Conservation (phyloP, 2,113 vertebrate species). For the Tragelaphus buxtoni region DNA sequence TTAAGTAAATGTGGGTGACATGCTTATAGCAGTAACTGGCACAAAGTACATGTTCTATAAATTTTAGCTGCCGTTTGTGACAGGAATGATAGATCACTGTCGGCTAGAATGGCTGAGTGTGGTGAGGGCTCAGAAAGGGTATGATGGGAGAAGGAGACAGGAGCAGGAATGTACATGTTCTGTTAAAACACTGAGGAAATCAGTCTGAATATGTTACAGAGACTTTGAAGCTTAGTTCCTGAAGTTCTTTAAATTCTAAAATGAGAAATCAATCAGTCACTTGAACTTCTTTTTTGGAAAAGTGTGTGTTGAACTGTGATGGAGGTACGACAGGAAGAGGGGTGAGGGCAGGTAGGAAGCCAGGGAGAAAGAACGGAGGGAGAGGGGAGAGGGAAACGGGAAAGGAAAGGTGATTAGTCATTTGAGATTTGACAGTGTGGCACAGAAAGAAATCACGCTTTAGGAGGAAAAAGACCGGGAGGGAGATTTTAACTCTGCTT, state of each 20-base stretch:
- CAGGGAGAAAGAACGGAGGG: background rate
- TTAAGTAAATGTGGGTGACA: background rate
- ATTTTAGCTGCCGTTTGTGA: background rate
- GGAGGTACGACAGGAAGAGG: background rate
- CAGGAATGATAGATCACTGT: background rate
- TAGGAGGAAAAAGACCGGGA: background rate
- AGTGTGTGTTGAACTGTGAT: background rate
- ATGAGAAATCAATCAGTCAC: background rate
- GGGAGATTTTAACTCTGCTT: background rate
- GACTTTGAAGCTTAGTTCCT: background rate
- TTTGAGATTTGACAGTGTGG: background rate
- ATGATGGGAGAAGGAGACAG: background rate
- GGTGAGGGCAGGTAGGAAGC: background rate
- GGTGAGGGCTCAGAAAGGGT: background rate
- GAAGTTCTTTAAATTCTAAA: background rate
- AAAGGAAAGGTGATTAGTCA: background rate
- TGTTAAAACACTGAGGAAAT: background rate
- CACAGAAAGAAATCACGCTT: background rate
- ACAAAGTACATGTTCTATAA: background rate
- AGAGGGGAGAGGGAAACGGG: too few relatives aligned
- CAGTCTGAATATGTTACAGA: background rate
- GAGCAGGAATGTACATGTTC: background rate
- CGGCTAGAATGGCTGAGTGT: background rate
- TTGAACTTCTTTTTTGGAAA: background rate
- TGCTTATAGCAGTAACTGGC: background rate